Evolutionary conservation across 1,140 invertebrate species (phyloP), one percentile per base, ranked within the genome.

Genomic region (Globodera ellingtonae): DNA sequence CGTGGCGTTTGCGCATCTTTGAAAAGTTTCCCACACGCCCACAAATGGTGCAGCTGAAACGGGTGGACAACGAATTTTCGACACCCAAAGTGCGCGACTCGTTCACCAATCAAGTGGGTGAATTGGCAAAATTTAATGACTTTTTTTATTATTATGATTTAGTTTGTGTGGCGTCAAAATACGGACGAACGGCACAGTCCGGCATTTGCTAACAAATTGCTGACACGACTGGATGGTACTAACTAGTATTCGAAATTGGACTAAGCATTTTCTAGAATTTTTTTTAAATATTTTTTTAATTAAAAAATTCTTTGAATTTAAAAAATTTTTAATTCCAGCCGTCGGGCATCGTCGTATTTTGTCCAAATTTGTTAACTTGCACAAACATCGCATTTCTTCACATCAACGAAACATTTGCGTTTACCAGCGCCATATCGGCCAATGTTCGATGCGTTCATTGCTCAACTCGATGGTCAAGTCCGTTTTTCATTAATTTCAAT

Each of bases 21-120:
- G 96, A 98, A 89, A 97, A 96, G 88, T 99, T 99, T 91, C 96
- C 97, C 0, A 96, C 98, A 85, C 96, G 95, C 86, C 98, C 98
- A 6, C 94, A 98, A 90, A 98, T 99, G 97, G 96, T 97, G 0
- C 94, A 94, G 80, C 90, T 99, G 18, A 94, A 97, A 89, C 95
- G 96, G 62, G 81, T 82, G 46, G 81, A 78, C 59, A 95, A 94
- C 9, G 97, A 99, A 89, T 99, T 99, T 86, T 94, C 93, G 89
- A 91, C 98, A 44, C 96, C 97, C 21, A 98, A 98, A 90, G 94
- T 98, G 0, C 92, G 97, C 59, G 97, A 99, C 90, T 98, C 95
- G 89, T 99, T 99, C 90, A 98, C 99, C 94, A 92, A 96, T 46
- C 95, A 98, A 89, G 75, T 67, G 67, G 15, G 62, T 76, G 35